Evolutionary conservation across 2,888 invertebrate species (phyloP), one percentile per base, ranked within the genome.

Genomic region (Sesia apiformis): DNA sequence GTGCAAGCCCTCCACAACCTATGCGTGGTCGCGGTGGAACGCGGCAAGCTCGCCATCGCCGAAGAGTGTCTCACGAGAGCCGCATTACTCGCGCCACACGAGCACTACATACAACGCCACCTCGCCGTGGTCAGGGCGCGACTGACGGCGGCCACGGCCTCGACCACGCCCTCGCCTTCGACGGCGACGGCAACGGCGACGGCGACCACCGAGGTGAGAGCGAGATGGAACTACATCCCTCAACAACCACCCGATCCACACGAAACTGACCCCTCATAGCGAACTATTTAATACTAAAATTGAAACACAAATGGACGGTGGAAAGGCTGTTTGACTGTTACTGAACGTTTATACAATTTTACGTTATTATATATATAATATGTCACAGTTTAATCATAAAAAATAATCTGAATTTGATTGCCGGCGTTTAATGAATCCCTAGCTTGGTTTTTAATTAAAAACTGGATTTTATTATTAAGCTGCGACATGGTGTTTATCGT

Each of bases 1-100:
- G 95, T 97, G 59, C 98, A 98, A 86, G 98, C 97, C 0, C 90
- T 96, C 50, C 98, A 98, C 90, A 98, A 98, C 84, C 90, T 98
- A 39, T 98, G 98, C 83, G 98, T 98, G 4, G 98, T 98, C 0
- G 95, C 95, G 65, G 98, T 98, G 4, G 98, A 98, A 80, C 92
- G 96, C 43, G 97, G 97, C 5, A 93, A 95, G 67, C 90, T 98
- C 40, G 90, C 93, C n/a, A 90, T 93, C 54, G 98, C 98, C 0
- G 96, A 96, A 63, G 91, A 93, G 53, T 98, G 98, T 76, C 91
- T 98, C 23, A 91, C 93, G 52, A 91, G 93, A 52, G 97, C 97
- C 1, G 94, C 95, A 54, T 89, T 91, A 4, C 86, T 98, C 39
- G 97, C 97, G 0, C 98, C 98, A 0, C 91, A 93, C 57, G 98